These are phyloP conservation scores for Epizoanthus ramosus DNA, from an alignment of 92 coral and sea anemone species.

Conservation along the genomic window DNA sequence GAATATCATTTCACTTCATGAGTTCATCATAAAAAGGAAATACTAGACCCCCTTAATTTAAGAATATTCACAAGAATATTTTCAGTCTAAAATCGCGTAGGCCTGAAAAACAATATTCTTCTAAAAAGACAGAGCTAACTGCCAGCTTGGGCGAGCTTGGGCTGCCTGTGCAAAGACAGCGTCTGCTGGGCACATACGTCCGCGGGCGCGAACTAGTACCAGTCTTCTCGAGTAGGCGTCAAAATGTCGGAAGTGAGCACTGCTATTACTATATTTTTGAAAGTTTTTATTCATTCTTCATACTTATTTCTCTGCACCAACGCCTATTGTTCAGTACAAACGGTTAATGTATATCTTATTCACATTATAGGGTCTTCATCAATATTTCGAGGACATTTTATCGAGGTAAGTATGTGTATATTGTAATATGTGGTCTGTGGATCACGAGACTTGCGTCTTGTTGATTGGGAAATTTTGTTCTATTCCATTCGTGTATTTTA, in stretches of 20 bases:
- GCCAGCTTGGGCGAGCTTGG: too few relatives aligned
- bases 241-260: constrained; percentile 80
- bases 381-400: constrained; percentile 71
- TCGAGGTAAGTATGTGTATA: constrained; percentile 51
- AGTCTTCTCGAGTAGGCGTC: constrained; percentile 10
- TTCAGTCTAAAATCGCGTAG: too few relatives aligned
- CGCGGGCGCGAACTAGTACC: neutral
- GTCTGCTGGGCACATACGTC: neutral
- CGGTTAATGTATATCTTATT: neutral
- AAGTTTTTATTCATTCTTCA: neutral
- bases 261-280: too few relatives aligned
- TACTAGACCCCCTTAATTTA: too few relatives aligned
- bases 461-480: neutral
- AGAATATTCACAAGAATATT: too few relatives aligned
- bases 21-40: too few relatives aligned
- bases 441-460: constrained; percentile 35
- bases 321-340: neutral
- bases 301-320: neutral
- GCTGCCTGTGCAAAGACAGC: too few relatives aligned
- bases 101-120: too few relatives aligned
- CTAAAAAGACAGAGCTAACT: too few relatives aligned
- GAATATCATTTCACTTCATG: too few relatives aligned
- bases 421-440: neutral
- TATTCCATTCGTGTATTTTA: too few relatives aligned
- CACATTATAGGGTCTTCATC: constrained; percentile 68